These are phyloP conservation scores for Agapostemon virescens DNA, from an alignment of 2,888 invertebrate species.

Conservation along the genomic window DNA sequence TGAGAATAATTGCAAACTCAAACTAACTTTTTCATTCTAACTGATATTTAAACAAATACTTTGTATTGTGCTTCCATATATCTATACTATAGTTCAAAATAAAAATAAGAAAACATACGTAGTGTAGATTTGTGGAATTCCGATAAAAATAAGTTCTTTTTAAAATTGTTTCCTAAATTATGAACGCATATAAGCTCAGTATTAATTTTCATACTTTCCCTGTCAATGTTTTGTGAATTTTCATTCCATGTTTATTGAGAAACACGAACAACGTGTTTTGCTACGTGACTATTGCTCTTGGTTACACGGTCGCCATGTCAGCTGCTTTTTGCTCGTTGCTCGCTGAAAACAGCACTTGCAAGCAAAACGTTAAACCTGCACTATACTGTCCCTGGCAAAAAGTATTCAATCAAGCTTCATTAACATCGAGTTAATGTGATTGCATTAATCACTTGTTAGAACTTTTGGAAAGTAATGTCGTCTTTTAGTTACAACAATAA, in stretches of 20 bases:
- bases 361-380: slow-evolving; percentile 5
- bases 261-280: not conserved
- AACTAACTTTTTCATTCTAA: too few relatives aligned
- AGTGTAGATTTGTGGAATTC: too few relatives aligned
- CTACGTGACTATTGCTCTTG: not conserved
- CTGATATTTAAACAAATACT: too few relatives aligned
- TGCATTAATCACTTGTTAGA: not conserved
- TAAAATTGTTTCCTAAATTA: too few relatives aligned
- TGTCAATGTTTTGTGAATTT: too few relatives aligned
- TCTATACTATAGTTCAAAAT: too few relatives aligned
- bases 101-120: too few relatives aligned
- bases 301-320: not conserved
- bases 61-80: too few relatives aligned
- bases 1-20: too few relatives aligned
- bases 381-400: slow-evolving; percentile 14
- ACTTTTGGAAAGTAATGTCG: not conserved
- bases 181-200: too few relatives aligned
- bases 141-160: too few relatives aligned
- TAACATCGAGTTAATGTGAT: not conserved
- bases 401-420: slow-evolving; percentile 3
- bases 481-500: not conserved
- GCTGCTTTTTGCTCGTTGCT: not conserved
- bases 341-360: slow-evolving; percentile 9
- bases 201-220: too few relatives aligned
- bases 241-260: not conserved